Evolutionary conservation across 2,888 invertebrate genomes (phyloP).

Genomic region (Ormyrus rosae): DNA sequence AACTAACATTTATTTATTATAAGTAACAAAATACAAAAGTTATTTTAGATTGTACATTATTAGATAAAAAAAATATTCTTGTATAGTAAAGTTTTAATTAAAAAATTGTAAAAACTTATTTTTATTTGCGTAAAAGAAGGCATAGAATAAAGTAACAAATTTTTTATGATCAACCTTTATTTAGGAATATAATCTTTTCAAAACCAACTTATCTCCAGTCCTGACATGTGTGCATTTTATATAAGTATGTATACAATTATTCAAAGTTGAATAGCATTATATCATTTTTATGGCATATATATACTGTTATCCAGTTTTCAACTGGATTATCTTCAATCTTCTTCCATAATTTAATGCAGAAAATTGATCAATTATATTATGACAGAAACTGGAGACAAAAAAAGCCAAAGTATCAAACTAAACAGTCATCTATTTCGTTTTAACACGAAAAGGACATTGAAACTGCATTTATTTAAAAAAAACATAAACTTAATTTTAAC

Average conservation of each 20-base stretch:
- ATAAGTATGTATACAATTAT: constrained; percentile 27
- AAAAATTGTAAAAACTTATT: constrained; percentile 34
- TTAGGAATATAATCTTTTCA: constrained; percentile 66
- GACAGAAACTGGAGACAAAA: constrained; percentile 40
- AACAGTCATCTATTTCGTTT: constrained; percentile 23
- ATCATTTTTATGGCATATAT: constrained; percentile 28
- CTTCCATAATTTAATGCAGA: constrained; percentile 2
- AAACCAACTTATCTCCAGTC: constrained; percentile 61
- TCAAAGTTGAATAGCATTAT: constrained; percentile 19
- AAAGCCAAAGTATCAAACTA: constrained; percentile 45
- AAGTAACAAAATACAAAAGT: background rate
- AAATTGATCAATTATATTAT: constrained; percentile 18
- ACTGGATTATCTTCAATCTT: constrained; percentile 5
- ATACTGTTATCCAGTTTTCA: constrained; percentile 34
- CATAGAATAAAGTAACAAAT: constrained; percentile 32
- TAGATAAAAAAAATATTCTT: constrained; percentile 33
- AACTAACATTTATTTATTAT: background rate
- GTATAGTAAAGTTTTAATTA: constrained; percentile 33
- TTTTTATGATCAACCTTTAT: constrained; percentile 67
- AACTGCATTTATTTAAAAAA: constrained; percentile 37
- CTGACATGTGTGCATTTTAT: constrained; percentile 36
- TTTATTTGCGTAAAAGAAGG: constrained; percentile 29
- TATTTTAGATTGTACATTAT: constrained; percentile 17
- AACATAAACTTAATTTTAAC: constrained; percentile 41
- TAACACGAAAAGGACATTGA: constrained; percentile 33